Evolutionary conservation across 2,113 vertebrate species (phyloP), one percentile per base, ranked within the genome.

Genomic region (Sebastes fasciatus): DNA sequence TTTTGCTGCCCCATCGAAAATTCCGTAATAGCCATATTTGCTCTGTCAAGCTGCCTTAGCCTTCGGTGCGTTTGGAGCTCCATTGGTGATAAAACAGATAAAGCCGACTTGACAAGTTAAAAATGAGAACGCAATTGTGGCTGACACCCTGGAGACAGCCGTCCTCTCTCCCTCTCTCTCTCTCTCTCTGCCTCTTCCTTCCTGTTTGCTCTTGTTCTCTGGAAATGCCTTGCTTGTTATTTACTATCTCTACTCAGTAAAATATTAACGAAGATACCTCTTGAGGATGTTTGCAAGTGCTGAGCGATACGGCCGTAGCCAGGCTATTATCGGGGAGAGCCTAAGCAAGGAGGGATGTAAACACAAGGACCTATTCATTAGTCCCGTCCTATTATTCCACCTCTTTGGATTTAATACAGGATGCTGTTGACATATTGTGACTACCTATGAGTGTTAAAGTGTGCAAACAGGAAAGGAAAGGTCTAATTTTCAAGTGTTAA

Each of bases 41-140:
- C 74, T 74, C 86, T 90, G 88, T 91, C 84, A 81, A 90, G 80
- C 86, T 73, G 83, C 87, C 80, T 84, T 83, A 62, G 80, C 83
- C 88, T 85, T 80, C 45, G 79, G 79, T 68, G 77, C 82, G 16
- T 82, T 83, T n/a, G 57, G 72, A 84, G 90, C 64, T 87, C 79
- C 87, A 76, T 17, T 78, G 82, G 86, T 74, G 85, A 94, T 94
- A 93, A 92, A 92, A 84, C 79, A 89, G 88, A 91, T 91, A 90
- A 93, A 93, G 86, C 86, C 84, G 45, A 74, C 74, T 81, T 94
- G 93, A 93, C 94, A 94, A 84, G 83, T 90, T 92, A 91, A 91
- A 93, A 93, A 93, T 91, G 86, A 93, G 91, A 85, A 90, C 86
- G 82, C 81, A 71, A 88, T 88, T 88, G 89, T 77, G 69, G 87